Evolutionary conservation across 2,888 invertebrate species (phyloP).

Genomic region (Cheilosia variabilis): DNA sequence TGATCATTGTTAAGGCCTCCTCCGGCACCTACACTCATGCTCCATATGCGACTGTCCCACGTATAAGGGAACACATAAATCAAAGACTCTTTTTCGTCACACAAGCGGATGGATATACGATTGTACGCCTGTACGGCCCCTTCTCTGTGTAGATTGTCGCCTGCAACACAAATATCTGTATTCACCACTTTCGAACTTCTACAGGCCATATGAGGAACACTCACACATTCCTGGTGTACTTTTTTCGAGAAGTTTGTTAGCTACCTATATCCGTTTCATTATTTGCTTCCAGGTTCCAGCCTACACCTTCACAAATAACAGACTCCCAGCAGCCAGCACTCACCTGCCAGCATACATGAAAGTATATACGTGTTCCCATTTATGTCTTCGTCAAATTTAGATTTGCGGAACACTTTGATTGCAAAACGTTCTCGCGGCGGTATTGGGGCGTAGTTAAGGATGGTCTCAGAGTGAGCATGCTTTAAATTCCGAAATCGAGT

Average conservation of each 20-base stretch:
- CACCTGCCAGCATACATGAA: neutral
- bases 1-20: constrained; percentile 75
- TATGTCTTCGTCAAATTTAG: constrained; percentile 72
- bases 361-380: constrained; percentile 31
- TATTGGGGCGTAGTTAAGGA: constrained; percentile 14
- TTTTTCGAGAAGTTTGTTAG: constrained; percentile 58
- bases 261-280: constrained; percentile 41
- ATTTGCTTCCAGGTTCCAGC: constrained; percentile 21
- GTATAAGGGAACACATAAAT: constrained; percentile 63
- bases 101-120: neutral
- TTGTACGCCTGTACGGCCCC: neutral
- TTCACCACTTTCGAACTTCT: constrained; percentile 8
- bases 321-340: neutral
- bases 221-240: constrained; percentile 34
- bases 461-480: neutral
- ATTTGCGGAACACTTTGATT: constrained; percentile 69
- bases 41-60: constrained; percentile 64
- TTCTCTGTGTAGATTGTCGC: neutral
- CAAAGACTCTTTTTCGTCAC: constrained; percentile 54
- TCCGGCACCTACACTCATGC: constrained; percentile 73
- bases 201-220: constrained; percentile 26
- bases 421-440: constrained; percentile 39
- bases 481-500: constrained; percentile 38
- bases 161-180: constrained; percentile 30
- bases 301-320: constrained; percentile 28